phyloP scores from a whole-genome alignment of 1,140 invertebrate genomes.

The Panulirus ornatus region DNA sequence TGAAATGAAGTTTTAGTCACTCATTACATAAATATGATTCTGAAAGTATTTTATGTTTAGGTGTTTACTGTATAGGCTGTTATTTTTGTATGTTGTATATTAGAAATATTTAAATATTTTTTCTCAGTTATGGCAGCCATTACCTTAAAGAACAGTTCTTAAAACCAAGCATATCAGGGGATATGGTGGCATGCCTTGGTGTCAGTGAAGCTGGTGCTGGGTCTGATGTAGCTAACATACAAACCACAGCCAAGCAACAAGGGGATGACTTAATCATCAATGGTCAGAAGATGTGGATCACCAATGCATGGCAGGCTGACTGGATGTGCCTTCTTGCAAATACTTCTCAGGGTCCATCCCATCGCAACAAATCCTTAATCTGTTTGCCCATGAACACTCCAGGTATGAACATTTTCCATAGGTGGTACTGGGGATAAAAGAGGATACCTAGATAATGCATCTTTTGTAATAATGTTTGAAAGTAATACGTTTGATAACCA shows the following conservation, averaged over 20 bases:
- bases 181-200: constrained; percentile 81
- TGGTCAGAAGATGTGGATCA: constrained; percentile 82
- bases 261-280: constrained; percentile 81
- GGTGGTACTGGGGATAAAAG: too few species aligned
- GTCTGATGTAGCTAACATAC: constrained; percentile 82
- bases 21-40: too few species aligned
- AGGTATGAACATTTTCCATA: too few species aligned
- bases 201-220: constrained; percentile 82
- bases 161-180: constrained; percentile 81
- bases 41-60: too few species aligned
- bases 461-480: too few species aligned
- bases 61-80: too few species aligned
- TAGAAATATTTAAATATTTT: background rate
- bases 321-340: constrained; percentile 83
- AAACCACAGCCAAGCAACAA: constrained; percentile 78
- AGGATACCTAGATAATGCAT: too few species aligned
- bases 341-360: constrained; percentile 78
- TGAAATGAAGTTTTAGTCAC: too few species aligned
- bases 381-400: constrained; percentile 81
- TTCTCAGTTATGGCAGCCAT: constrained; percentile 54
- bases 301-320: constrained; percentile 81
- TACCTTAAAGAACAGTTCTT: constrained; percentile 79
- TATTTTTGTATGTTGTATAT: background rate
- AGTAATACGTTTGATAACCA: too few species aligned
- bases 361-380: constrained; percentile 83